Evolutionary conservation across 2,113 vertebrate genomes (phyloP).

Genomic region (Tychaedon coryphoeus): DNA sequence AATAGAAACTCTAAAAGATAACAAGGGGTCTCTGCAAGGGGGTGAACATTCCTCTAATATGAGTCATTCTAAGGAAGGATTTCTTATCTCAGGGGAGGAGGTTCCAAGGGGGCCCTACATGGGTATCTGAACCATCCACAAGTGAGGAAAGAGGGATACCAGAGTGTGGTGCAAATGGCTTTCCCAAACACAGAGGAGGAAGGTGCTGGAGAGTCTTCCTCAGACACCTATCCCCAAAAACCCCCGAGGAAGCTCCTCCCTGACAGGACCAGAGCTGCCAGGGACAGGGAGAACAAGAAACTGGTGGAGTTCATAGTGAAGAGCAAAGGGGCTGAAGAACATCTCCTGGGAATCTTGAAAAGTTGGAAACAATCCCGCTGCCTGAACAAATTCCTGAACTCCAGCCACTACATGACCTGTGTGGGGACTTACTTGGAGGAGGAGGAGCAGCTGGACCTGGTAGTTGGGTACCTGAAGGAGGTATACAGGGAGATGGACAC

Average conservation of each 20-base stretch:
- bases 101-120: too few relatives aligned
- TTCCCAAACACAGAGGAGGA: slow-evolving; percentile 63
- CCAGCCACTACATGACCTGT: slow-evolving; percentile 60
- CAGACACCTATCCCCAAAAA: slow-evolving; percentile 28
- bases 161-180: slow-evolving; percentile 57
- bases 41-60: too few relatives aligned
- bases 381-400: slow-evolving; percentile 78
- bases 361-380: slow-evolving; percentile 83
- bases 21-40: too few relatives aligned
- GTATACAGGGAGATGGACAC: slow-evolving; percentile 66
- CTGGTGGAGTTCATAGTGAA: slow-evolving; percentile 89
- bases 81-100: too few relatives aligned
- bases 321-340: slow-evolving; percentile 80
- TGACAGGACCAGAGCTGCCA: slow-evolving; percentile 84
- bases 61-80: too few relatives aligned
- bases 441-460: slow-evolving; percentile 83
- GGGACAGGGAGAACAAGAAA: slow-evolving; percentile 86
- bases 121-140: too few relatives aligned
- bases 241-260: slow-evolving; percentile 83
- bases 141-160: slow-evolving; percentile 75
- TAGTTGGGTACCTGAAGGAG: slow-evolving; percentile 82
- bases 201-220: neutral
- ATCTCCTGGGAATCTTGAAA: slow-evolving; percentile 82
- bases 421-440: slow-evolving; percentile 88
- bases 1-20: too few relatives aligned